Conservation (phyloP, 2,113 vertebrate genomes). For the Mormyrus iriodes region DNA sequence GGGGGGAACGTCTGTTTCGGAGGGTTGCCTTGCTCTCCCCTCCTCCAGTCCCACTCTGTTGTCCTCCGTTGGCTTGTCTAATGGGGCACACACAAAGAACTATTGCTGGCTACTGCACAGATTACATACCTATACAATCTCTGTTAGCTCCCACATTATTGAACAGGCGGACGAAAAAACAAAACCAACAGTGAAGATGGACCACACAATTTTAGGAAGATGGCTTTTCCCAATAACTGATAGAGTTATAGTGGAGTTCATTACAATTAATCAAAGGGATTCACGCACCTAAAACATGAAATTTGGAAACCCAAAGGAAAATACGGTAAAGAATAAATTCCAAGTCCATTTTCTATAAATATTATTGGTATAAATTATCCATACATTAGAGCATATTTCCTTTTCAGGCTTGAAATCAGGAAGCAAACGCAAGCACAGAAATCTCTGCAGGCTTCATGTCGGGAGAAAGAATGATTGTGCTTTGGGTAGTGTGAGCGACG, state of each 20-base stretch:
- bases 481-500: background rate
- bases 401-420: background rate
- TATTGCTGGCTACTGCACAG: background rate
- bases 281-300: background rate
- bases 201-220: background rate
- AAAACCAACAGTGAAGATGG: background rate
- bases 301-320: background rate
- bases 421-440: background rate
- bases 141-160: background rate
- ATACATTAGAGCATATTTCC: background rate
- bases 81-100: constrained; percentile 24
- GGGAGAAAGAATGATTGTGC: background rate
- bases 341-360: background rate
- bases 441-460: background rate
- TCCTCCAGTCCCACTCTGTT: constrained; percentile 53
- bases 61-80: constrained; percentile 53
- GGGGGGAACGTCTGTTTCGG: constrained; percentile 28
- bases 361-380: background rate
- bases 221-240: background rate
- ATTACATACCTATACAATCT: background rate
- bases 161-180: background rate
- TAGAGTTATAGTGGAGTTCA: background rate
- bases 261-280: background rate
- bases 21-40: constrained; percentile 14
- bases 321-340: background rate